Base-by-base conservation (phyloP, 2,888 invertebrate genomes). In the Drymonia ruficornis region DNA sequence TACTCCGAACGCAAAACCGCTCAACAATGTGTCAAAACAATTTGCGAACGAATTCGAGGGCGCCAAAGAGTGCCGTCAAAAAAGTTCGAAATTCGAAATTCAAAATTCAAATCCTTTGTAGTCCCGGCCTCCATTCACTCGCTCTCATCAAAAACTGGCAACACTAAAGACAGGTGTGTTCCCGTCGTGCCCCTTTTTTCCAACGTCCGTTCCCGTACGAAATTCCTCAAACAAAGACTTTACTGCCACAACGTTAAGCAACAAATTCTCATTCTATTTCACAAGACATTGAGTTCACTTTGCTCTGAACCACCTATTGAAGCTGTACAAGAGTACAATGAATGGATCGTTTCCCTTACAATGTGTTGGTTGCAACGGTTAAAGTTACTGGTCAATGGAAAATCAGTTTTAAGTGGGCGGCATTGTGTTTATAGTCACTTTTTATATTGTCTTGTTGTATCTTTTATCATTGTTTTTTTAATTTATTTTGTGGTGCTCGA, bases 151-250 rank as follows among this genome's bases (percentile, higher is more conserved):
- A 87, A 90, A 90, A 91, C 91, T 91, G 84, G 91, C 89, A 91
- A 90, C 89, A 87, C 87, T 80, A 83, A 85, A 88, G 91, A 91
- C 92, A 92, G 91, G 92, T 91, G 91, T 86, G 91, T 91, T 90
- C 90, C 89, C 86, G 87, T 83, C 89, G 89, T 88, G 89, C 88
- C 91, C 89, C 89, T 90, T 91, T 91, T 90, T 91, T 69, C 66
- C 83, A 88, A 90, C 91, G 92, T 92, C 91, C 91, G 89, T 91
- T 89, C 86, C 82, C 81, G 78, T 77, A 74, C 70, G 67, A 71
- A 72, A 61, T 65, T 63, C 52, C 52, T 57, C 55, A 64, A 61
- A 59, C 70, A 78, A 83, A 73, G 64, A 72, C 74, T 45, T 69
- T 82, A 74, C 61, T 62, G 56, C 64, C 70, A 42, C 9, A 50